These are phyloP conservation scores for Leptinotarsa rubiginosa DNA, from an alignment of 2,888 invertebrate species.

Conservation along the genomic window DNA sequence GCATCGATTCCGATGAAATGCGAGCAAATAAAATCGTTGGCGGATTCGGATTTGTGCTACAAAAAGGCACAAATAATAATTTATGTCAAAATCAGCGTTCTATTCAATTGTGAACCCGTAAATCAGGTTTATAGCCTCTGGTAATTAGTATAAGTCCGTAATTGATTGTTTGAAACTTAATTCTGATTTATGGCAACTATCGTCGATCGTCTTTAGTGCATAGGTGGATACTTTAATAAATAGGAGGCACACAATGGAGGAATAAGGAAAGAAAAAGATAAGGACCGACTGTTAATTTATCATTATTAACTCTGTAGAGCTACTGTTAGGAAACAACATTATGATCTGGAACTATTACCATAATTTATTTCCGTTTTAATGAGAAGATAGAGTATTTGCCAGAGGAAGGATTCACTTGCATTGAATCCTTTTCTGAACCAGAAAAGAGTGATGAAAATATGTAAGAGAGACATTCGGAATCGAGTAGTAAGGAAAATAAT, in stretches of 20 bases:
- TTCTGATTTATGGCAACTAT: slow-evolving; percentile 57
- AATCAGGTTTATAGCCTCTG: slow-evolving; percentile 60
- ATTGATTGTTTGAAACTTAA: slow-evolving; percentile 62
- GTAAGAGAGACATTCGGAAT: neutral
- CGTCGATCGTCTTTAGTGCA: slow-evolving; percentile 22
- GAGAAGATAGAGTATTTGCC: neutral
- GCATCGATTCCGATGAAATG: slow-evolving; percentile 42
- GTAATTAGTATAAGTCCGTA: slow-evolving; percentile 62
- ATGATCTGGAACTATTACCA: slow-evolving; percentile 27
- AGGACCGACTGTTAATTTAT: slow-evolving; percentile 7
- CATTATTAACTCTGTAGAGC: slow-evolving; percentile 16
- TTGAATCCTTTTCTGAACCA: neutral
- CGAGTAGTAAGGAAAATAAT: neutral
- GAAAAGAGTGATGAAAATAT: neutral
- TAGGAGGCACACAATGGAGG: slow-evolving; percentile 8
- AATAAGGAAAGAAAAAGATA: slow-evolving; percentile 1
- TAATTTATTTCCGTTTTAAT: slow-evolving; percentile 31
- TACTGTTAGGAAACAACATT: slow-evolving; percentile 34
- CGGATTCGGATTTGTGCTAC: slow-evolving; percentile 48
- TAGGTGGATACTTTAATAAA: slow-evolving; percentile 13
- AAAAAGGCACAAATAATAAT: slow-evolving; percentile 57
- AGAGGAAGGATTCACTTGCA: neutral
- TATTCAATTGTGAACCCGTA: slow-evolving; percentile 60
- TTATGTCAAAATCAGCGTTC: slow-evolving; percentile 57
- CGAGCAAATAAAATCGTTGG: slow-evolving; percentile 50